phyloP scores from a whole-genome alignment of 2,888 invertebrate genomes.

The Drosophila kuntzei region DNA sequence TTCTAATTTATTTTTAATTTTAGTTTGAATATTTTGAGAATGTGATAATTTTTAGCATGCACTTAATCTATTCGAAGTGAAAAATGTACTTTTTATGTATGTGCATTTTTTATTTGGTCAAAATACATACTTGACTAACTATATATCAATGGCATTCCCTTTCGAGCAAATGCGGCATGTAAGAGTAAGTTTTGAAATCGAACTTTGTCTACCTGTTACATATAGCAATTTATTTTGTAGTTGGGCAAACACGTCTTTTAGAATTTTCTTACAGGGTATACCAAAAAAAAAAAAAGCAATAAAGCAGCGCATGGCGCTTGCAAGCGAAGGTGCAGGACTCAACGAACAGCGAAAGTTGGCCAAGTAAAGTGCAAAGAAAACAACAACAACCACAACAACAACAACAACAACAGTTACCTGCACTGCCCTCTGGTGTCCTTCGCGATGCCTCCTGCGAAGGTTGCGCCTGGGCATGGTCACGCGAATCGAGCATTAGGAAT shows the following conservation, averaged over 20 bases:
- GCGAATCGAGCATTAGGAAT: conserved; percentile 19
- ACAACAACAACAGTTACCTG: conserved; percentile 17
- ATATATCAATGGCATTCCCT: not conserved
- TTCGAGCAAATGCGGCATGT: not conserved
- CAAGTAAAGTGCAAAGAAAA: conserved; percentile 22
- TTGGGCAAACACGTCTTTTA: not conserved
- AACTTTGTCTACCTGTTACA: conserved; percentile 4
- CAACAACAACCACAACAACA: conserved; percentile 26
- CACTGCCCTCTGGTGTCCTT: conserved; percentile 57
- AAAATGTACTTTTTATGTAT: too few relatives aligned
- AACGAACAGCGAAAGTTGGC: conserved; percentile 55
- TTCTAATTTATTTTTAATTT: too few relatives aligned
- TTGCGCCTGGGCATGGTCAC: conserved; percentile 66
- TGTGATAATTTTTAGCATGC: too few relatives aligned
- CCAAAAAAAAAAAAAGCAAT: conserved; percentile 14
- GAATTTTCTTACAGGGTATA: conserved; percentile 11
- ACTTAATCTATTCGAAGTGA: too few relatives aligned
- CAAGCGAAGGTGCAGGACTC: conserved; percentile 35
- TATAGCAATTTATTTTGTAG: not conserved
- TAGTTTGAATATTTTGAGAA: too few relatives aligned
- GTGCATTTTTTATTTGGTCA: too few relatives aligned
- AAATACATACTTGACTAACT: too few relatives aligned
- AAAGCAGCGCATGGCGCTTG: conserved; percentile 38
- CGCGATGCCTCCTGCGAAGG: conserved; percentile 65
- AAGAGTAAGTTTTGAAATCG: not conserved